Percentiles rank a stretch among this genome's conserved stretches.
These are phyloP conservation scores for Tinamus major DNA, from an alignment of 2,797 vertebrate species.

Conservation along the genomic window DNA sequence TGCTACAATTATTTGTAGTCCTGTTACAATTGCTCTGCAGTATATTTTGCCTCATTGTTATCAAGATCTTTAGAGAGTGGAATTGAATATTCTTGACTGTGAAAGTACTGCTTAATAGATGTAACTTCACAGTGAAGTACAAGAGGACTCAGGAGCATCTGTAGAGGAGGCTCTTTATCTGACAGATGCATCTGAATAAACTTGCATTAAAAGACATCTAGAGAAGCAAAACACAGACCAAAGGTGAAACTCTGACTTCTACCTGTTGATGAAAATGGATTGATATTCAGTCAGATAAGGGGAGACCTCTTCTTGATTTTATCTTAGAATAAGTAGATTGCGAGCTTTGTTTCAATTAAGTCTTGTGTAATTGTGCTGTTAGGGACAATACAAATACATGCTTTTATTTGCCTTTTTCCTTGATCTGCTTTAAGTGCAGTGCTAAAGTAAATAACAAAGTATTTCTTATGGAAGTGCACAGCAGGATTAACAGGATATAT, in stretches of 20 bases:
- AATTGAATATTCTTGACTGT: background rate
- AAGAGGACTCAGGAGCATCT: background rate
- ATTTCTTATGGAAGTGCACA: background rate
- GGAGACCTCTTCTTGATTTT: background rate
- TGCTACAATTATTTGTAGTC: background rate
- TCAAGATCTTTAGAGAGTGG: background rate
- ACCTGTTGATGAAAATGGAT: rapidly evolving
- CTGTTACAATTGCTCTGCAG: background rate
- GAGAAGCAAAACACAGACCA: background rate
- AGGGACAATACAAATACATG: background rate
- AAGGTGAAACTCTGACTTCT: background rate
- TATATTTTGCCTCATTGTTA: background rate
- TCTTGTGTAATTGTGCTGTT: background rate
- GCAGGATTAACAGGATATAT: background rate
- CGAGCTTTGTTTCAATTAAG: background rate
- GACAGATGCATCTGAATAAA: background rate
- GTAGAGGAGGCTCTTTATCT: background rate
- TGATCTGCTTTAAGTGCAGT: background rate
- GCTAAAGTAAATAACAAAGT: background rate
- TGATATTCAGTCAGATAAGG: background rate
- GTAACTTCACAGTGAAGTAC: background rate
- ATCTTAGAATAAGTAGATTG: no score
- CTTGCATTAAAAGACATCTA: rapidly evolving
- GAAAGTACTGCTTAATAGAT: background rate
- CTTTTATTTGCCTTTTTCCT: background rate